phyloP scores from a whole-genome alignment of 2,888 invertebrate species.

The Pantelozetes paolii region DNA sequence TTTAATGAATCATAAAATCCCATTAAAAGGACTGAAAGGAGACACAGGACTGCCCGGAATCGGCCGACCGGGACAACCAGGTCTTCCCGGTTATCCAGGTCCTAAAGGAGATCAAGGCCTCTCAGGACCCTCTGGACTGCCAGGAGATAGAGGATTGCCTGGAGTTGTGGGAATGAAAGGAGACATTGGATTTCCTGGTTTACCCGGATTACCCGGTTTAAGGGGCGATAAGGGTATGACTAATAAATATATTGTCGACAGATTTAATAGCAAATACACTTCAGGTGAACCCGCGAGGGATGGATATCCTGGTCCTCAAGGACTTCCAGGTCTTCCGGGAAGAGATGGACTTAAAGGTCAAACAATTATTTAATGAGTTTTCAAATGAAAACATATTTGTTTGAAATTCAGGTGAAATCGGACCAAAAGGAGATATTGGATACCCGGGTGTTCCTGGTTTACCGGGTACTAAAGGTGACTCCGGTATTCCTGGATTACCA shows the following conservation, averaged over 20 bases:
- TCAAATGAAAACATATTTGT: too few species aligned
- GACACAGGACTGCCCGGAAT: slow-evolving; percentile 62
- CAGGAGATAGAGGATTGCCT: slow-evolving; percentile 59
- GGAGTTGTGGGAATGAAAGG: slow-evolving; percentile 77
- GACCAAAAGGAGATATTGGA: slow-evolving; percentile 51
- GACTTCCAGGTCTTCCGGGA: slow-evolving; percentile 5
- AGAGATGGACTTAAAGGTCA: slow-evolving; percentile 40
- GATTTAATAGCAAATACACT: slow-evolving; percentile 34
- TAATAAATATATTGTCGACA: too few species aligned
- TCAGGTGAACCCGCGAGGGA: slow-evolving; percentile 46
- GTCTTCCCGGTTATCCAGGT: slow-evolving; percentile 47
- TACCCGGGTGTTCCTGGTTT: slow-evolving; percentile 42
- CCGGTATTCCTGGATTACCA: slow-evolving; percentile 52
- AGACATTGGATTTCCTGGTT: slow-evolving; percentile 69
- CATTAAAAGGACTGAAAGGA: slow-evolving; percentile 43
- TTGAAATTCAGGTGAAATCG: slow-evolving; percentile 48
- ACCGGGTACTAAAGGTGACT: slow-evolving; percentile 37
- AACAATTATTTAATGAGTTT: background rate
- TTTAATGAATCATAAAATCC: background rate
- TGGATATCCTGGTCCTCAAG: slow-evolving; percentile 46
- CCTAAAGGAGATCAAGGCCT: slow-evolving; percentile 55
- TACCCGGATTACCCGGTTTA: slow-evolving; percentile 68
- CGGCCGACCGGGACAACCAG: slow-evolving; percentile 57
- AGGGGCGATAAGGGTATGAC: slow-evolving; percentile 50
- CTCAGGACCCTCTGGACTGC: slow-evolving; percentile 59